Percentiles rank a stretch among this genome's conserved stretches.
These are phyloP conservation scores for Leptodactylus fallax DNA, from an alignment of 2,797 vertebrate species.

Conservation along the genomic window DNA sequence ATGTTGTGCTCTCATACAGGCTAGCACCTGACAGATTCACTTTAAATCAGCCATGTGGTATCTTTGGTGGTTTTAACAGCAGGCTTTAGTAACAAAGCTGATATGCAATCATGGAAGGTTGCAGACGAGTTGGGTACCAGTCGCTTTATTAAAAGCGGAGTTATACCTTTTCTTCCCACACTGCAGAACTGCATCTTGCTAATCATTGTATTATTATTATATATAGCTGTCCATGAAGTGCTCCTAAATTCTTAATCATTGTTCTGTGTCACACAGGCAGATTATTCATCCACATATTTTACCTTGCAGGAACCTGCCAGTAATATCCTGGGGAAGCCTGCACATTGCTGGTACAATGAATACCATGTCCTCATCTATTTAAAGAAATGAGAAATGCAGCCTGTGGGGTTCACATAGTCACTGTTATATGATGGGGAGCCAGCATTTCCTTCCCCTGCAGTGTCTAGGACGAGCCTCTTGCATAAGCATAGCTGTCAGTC, in stretches of 20 bases:
- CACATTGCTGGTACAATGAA: background rate
- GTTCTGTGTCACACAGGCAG: background rate
- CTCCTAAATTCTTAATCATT: background rate
- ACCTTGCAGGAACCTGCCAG: background rate
- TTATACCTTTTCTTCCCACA: background rate
- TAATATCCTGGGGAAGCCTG: background rate
- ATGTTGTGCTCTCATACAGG: too few relatives aligned
- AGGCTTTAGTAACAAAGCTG: too few relatives aligned
- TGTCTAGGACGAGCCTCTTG: background rate
- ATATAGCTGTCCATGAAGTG: background rate
- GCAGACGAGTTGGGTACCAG: too few relatives aligned
- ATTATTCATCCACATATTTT: background rate
- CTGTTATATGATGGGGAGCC: background rate
- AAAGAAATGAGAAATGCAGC: background rate
- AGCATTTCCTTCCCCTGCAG: background rate
- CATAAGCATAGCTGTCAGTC: background rate
- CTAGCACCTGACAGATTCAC: too few relatives aligned
- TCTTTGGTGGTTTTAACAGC: too few relatives aligned
- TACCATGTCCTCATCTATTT: background rate
- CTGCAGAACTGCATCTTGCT: background rate
- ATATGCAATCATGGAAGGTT: too few relatives aligned
- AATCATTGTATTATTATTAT: background rate
- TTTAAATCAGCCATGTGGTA: too few relatives aligned
- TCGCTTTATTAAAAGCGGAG: background rate
- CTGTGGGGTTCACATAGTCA: background rate